A percentile compares a stretch with the other conserved stretches of the same genome.
These are phyloP conservation scores for cattle (Bos taurus) DNA, from an alignment of 2,113 vertebrate genomes.

Conservation along the genomic window ARS-UCD2.0 NC_037328.1:33412501-33413000, in stretches of 20 bases:
- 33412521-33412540: neutral
- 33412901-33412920: conserved; percentile 61
- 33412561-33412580: conserved; percentile 43
- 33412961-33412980: conserved; percentile 8
- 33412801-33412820: conserved; percentile 82
- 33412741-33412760: conserved; percentile 83
- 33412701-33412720: conserved; percentile 81
- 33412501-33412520: conserved; percentile 9
- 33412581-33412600: conserved; percentile 53
- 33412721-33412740: conserved; percentile 85
- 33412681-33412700: conserved; percentile 82
- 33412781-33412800: conserved; percentile 84
- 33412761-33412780: conserved; percentile 82
- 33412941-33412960: conserved; percentile 47
- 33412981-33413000: conserved; percentile 43
- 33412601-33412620: conserved; percentile 81
- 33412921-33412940: conserved; percentile 58
- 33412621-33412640: conserved; percentile 81
- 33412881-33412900: conserved; percentile 56
- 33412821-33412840: conserved; percentile 76
- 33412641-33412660: conserved; percentile 84
- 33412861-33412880: conserved; percentile 72
- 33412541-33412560: conserved; percentile 47
- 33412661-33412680: conserved; percentile 82
- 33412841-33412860: conserved; percentile 77